Conservation (phyloP, 64 coral and sea anemone genomes). For the Acropora yongei region DNA sequence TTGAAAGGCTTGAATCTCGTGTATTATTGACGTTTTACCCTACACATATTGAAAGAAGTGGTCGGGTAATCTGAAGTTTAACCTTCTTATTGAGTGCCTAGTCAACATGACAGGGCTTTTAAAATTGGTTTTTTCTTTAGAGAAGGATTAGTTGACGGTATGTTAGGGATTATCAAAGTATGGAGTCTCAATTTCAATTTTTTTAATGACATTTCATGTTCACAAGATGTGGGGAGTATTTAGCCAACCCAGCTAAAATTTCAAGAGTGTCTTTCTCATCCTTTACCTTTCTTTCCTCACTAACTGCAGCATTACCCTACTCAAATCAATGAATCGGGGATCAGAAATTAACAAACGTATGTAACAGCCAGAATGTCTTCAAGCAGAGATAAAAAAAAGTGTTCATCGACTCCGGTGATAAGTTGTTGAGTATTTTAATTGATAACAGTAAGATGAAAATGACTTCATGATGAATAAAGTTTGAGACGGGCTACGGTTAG, state of each 20-base stretch:
- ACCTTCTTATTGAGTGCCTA: background rate
- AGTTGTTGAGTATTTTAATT: background rate
- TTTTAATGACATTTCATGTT: background rate
- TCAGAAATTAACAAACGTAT: background rate
- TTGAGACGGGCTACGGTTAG: too few species aligned
- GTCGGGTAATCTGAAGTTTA: background rate
- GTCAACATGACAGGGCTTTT: background rate
- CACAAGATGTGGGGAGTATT: background rate
- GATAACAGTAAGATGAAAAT: too few species aligned
- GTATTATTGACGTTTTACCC: background rate
- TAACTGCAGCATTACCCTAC: background rate
- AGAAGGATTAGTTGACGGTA: background rate
- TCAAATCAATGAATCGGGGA: background rate
- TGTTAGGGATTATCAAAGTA: background rate
- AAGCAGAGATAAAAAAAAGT: background rate
- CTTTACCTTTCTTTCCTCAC: background rate
- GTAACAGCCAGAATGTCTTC: background rate
- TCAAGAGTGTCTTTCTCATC: background rate
- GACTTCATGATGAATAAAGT: too few species aligned
- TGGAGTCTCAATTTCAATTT: too few species aligned
- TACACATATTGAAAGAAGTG: background rate
- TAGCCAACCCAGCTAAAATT: background rate
- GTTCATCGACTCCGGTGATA: slow-evolving; percentile 2
- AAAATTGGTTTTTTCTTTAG: background rate
- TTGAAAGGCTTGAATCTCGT: background rate